Evolutionary conservation across 2,113 vertebrate species (phyloP), one percentile per base, ranked within the genome.

Genomic region (Cavia aperea): DNA sequence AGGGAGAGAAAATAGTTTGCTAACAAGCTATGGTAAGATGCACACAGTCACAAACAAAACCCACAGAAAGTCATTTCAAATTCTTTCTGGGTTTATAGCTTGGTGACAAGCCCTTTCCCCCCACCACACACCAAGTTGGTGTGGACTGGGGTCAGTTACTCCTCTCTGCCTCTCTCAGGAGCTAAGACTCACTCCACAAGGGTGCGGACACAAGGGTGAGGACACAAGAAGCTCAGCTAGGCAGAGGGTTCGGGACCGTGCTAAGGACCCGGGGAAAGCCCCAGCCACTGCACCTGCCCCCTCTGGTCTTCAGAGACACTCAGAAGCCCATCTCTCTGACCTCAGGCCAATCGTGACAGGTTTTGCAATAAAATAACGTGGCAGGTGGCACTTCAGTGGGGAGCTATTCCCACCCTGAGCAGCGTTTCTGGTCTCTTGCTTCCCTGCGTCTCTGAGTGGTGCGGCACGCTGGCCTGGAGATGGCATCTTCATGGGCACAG

Each of bases 271-370:
- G 54, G 29, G 2, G 7, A 43, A 58, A 24, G 13, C 39, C 72
- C 39, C 18, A 0, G 36, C 26, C 9, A 3, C 1, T 2, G 29
- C 82, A 33, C 51, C 54, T 51, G 43, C 0, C 2, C 65, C 15
- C 63, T 70, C 36, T 51, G 12, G 19, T 81, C 81, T 43, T 39
- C 31, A 31, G 5, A 33, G 54, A 31, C 9, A 19, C 77, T n/a
- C 15, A 77, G 66, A 15, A 62, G 29, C 36, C 6, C 5, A 19
- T 24, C 13, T n/a, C 36, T 31, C 62, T 72, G 43, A 78, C 51
- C 68, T 49, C 26, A 63, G 68, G 10, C 26, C 51, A 33, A 11
- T 31, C n/a, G 12, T 4, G 49, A 60, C 15, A 65, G 1, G 36
- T 54, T 49, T 72, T 36, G n/a, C 5, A 13, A 54, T 9, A 4